Conservation (phyloP, 2,888 invertebrate species). For the Electrophaes corylata region DNA sequence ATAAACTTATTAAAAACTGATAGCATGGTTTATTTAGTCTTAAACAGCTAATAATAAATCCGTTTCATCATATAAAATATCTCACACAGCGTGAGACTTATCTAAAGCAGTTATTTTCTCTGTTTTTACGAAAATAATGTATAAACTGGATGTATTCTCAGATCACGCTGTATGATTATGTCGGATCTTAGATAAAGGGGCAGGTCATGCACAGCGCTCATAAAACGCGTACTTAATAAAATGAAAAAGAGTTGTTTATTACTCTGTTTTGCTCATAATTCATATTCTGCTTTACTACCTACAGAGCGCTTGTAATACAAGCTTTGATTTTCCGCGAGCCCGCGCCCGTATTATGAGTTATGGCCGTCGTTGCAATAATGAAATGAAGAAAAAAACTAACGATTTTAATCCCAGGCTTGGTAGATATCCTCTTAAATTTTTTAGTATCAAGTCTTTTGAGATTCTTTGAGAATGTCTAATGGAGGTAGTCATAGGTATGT, state of each 20-base stretch:
- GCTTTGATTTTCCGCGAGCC: not conserved
- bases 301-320: constrained; percentile 1
- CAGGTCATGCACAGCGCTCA: not conserved
- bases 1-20: no score
- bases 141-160: not conserved
- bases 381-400: no score
- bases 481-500: no score
- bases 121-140: not conserved
- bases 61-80: no score
- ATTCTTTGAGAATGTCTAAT: no score
- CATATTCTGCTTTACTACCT: constrained; percentile 5
- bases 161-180: not conserved
- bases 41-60: no score
- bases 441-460: no score
- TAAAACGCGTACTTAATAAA: not conserved
- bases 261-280: constrained; percentile 4
- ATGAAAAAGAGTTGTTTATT: constrained; percentile 6
- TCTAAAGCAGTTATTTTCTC: not conserved
- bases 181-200: not conserved
- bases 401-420: no score
- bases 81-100: no score
- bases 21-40: no score
- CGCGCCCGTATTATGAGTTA: not conserved
- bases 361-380: not conserved
- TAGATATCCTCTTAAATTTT: no score